Percentiles rank a stretch among this genome's conserved stretches.
Evolutionary conservation across 2,113 vertebrate species (phyloP).

Genomic region (Archilochus colubris): DNA sequence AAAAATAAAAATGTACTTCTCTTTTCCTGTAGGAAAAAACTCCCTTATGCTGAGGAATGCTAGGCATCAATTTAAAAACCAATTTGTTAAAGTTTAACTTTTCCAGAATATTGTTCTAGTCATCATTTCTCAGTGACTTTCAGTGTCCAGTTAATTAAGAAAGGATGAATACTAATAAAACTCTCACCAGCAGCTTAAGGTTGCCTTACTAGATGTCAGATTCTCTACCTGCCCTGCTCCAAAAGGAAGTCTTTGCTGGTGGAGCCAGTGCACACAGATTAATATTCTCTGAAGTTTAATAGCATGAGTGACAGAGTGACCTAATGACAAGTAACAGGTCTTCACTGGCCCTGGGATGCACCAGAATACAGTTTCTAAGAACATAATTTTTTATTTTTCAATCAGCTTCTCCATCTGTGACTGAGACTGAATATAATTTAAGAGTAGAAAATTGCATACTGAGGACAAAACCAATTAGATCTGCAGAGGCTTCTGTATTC

Average conservation of each 20-base stretch:
- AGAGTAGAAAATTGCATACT: background rate
- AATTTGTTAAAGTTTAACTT: accelerated
- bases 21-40: background rate
- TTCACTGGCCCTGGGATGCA: background rate
- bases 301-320: background rate
- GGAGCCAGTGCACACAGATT: background rate
- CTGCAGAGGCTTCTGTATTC: background rate
- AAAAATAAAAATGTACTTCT: background rate
- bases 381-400: background rate
- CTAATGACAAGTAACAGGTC: background rate
- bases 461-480: background rate
- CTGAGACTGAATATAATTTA: background rate
- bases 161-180: background rate
- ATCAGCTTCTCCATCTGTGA: background rate
- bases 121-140: background rate
- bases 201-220: background rate
- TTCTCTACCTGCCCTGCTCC: background rate
- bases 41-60: background rate
- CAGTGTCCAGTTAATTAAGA: background rate
- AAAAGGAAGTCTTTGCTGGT: background rate
- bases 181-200: background rate
- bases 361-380: background rate
- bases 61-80: background rate
- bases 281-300: background rate
- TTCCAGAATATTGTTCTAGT: background rate